These are phyloP conservation scores for Actinostola sp. DNA, from an alignment of 92 coral and sea anemone species.

Conservation along the genomic window DNA sequence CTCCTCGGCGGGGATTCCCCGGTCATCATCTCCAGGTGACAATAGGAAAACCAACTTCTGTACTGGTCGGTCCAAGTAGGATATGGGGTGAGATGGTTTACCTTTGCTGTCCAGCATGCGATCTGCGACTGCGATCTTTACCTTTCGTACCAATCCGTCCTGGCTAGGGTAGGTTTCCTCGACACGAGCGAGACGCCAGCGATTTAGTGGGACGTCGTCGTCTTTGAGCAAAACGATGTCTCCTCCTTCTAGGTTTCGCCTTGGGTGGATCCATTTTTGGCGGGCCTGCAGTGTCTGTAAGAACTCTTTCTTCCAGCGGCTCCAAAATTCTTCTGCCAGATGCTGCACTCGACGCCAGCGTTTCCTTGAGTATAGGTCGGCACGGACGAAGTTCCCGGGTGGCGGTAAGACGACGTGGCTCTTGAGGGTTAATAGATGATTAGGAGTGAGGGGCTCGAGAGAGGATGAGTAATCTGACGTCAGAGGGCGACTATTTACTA, in stretches of 20 bases:
- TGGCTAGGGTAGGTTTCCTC: constrained; percentile 40
- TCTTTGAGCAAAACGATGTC: constrained; percentile 37
- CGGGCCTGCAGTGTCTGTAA: too few relatives aligned
- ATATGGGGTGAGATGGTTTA: too few relatives aligned
- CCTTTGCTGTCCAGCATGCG: too few relatives aligned
- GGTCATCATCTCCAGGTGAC: not conserved
- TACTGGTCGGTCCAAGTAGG: constrained; percentile 23
- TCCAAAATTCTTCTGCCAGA: constrained; percentile 43
- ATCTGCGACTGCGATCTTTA: constrained; percentile 13
- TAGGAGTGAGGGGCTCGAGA: constrained; percentile 43
- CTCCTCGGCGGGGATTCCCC: constrained; percentile 28
- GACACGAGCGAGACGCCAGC: constrained; percentile 47
- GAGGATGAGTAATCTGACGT: too few relatives aligned
- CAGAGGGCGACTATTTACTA: constrained; percentile 41
- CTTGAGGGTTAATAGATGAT: constrained; percentile 23
- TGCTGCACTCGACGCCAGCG: constrained; percentile 56
- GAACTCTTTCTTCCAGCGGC: constrained; percentile 36
- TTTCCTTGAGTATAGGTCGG: constrained; percentile 42
- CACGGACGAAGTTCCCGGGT: constrained; percentile 37
- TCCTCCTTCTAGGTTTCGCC: too few relatives aligned
- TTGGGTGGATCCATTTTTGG: too few relatives aligned
- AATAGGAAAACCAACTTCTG: constrained; percentile 29
- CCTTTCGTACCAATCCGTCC: constrained; percentile 44
- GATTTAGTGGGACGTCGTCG: constrained; percentile 29
- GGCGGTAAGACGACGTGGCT: constrained; percentile 28